Evolutionary conservation across 2,113 vertebrate species (phyloP), one percentile per base, ranked within the genome.

Genomic region (Capreolus pygargus): DNA sequence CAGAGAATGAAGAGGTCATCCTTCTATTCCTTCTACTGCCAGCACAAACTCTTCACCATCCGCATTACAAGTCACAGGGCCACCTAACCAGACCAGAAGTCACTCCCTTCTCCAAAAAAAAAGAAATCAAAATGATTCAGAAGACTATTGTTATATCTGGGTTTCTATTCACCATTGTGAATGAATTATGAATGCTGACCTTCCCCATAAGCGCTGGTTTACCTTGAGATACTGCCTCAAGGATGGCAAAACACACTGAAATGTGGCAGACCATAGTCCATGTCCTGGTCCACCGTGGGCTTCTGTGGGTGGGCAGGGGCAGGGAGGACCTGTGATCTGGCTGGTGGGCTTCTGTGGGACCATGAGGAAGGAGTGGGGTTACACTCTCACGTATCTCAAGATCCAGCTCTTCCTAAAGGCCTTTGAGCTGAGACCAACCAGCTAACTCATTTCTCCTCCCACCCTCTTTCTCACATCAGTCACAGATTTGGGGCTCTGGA

Each of bases 231-330:
- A 3, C 4, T 17, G 23, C 33, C 19, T 30, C 21, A 4, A 2
- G 27, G 36, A 6, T 4, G 3, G 33, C 28, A 28, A 50, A 1
- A 10, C 2, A 6, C 0, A 4, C 60, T 4, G 0, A 23, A 47
- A 39, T 74, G 55, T 0, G 4, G 2, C 3, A 28, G 50, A 45
- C 27, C 55, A 2, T 0, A 8, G 12, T 2, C 15, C 9, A 1
- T 16, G 27, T n/a, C 25, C 7, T 0, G 2, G 21, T 30, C 52
- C 43, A 21, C 47, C 1, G 0, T 84, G 45, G 36, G 57, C 1
- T 47, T 17, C 15, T 28, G 50, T 74, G 57, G 54, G 70, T 4
- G 36, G 9, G 54, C 7, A 0, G 5, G 21, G 67, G 27, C n/a
- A n/a, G 25, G 50, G 27, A 17, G 12, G 83, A 28, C 7, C 6